A percentile compares a stretch with the other conserved stretches of the same genome.
Conservation (phyloP, 2,797 vertebrate species). For the Premnoplex brunnescens region DNA sequence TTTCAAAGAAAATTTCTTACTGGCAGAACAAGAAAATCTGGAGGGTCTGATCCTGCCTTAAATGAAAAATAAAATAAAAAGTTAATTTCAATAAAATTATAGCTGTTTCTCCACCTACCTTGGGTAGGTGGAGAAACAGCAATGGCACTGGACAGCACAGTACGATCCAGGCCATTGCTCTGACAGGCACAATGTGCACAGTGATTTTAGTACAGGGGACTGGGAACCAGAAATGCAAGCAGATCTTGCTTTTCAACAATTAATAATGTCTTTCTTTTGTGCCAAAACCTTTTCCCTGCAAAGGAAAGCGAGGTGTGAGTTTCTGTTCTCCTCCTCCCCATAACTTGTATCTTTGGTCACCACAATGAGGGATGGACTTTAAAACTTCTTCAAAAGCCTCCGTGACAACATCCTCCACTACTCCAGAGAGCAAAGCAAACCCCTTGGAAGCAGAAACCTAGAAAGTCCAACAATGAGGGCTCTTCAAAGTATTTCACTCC, state of each 20-base stretch:
- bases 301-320: not conserved
- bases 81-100: not conserved
- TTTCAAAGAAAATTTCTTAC: not conserved
- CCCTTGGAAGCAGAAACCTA: not conserved
- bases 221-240: not conserved
- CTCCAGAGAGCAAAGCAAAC: not conserved
- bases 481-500: not conserved
- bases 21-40: not conserved
- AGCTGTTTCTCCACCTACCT: not conserved
- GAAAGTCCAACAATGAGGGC: fast-evolving
- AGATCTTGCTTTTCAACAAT: not conserved
- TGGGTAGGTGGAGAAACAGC: not conserved
- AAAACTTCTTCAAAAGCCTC: not conserved
- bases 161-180: not conserved
- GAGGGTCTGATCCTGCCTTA: not conserved
- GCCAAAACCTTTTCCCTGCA: not conserved
- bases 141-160: not conserved
- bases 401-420: not conserved
- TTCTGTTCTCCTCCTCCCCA: not conserved
- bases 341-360: not conserved
- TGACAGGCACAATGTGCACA: not conserved
- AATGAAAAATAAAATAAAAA: not conserved
- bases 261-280: not conserved
- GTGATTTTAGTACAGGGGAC: not conserved
- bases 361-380: fast-evolving